phyloP scores from a whole-genome alignment of 2,888 invertebrate species.

The Lasioglossum malachurum region DNA sequence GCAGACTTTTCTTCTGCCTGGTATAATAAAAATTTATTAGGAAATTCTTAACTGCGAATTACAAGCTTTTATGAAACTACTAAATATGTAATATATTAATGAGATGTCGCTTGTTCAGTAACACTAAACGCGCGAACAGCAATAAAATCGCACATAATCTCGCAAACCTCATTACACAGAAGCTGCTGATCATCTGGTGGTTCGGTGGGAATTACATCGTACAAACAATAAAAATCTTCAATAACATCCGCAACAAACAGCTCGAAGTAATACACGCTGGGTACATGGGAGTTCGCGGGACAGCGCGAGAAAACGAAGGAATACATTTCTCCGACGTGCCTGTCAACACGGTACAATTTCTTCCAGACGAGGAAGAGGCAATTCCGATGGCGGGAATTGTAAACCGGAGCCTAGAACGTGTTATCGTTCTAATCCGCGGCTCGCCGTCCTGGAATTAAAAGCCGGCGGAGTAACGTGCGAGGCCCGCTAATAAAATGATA shows the following conservation, averaged over 20 bases:
- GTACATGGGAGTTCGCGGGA: not conserved
- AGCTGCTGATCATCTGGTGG: not conserved
- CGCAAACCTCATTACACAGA: not conserved
- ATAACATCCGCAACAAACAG: not conserved
- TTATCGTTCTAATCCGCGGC: constrained; percentile 35
- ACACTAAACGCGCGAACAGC: not conserved
- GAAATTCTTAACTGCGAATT: not conserved
- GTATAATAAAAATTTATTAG: not conserved
- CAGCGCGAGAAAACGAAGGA: not conserved
- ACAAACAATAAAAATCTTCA: not conserved
- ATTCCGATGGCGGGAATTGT: constrained; percentile 18
- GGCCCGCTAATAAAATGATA: constrained; percentile 64
- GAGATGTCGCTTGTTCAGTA: not conserved
- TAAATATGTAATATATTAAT: not conserved
- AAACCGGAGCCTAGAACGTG: constrained; percentile 23
- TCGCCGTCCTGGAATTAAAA: constrained; percentile 30
- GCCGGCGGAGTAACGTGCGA: not conserved
- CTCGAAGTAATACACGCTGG: not conserved
- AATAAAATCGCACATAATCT: not conserved
- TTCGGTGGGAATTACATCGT: not conserved
- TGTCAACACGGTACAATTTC: constrained; percentile 6
- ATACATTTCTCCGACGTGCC: not conserved
- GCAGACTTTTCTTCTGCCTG: too few relatives aligned
- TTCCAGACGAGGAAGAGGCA: not conserved
- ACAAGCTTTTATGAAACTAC: not conserved